Evolutionary conservation across 2,797 vertebrate species (phyloP).

Genomic region (Hafferia zeledoni): DNA sequence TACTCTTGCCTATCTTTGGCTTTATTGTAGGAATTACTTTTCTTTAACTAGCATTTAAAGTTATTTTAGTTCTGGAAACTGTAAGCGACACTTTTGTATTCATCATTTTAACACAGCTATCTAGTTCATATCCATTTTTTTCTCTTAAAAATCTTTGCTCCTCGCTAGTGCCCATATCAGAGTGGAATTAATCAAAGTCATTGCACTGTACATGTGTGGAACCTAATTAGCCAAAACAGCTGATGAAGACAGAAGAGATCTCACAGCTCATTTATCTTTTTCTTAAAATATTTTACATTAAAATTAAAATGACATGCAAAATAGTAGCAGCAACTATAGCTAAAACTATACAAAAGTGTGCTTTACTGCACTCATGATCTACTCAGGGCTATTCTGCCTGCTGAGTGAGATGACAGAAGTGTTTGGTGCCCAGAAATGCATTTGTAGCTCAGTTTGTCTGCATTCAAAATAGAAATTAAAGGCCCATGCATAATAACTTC

Average conservation of each 20-base stretch:
- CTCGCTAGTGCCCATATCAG: background rate
- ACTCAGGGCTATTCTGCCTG: background rate
- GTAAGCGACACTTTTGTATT: background rate
- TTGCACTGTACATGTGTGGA: background rate
- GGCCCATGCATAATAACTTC: background rate
- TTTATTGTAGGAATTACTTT: background rate
- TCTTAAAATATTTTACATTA: background rate
- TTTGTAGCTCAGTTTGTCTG: background rate
- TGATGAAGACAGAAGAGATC: slow-evolving; percentile 4
- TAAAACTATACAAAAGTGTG: background rate
- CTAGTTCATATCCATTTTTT: background rate
- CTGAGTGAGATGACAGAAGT: background rate
- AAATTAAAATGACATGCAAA: background rate
- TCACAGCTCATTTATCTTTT: slow-evolving; percentile 20
- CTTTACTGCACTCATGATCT: background rate
- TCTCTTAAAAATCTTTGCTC: background rate
- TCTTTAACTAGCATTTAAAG: background rate
- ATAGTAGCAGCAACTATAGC: background rate
- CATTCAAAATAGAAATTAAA: background rate
- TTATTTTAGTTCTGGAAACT: background rate
- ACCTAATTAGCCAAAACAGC: slow-evolving; percentile 27
- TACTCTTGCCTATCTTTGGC: background rate
- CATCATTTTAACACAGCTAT: background rate
- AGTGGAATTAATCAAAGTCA: slow-evolving; percentile 30
- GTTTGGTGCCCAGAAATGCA: background rate